phyloP scores from a whole-genome alignment of 2,888 invertebrate species.

The Ochropleura plecta region DNA sequence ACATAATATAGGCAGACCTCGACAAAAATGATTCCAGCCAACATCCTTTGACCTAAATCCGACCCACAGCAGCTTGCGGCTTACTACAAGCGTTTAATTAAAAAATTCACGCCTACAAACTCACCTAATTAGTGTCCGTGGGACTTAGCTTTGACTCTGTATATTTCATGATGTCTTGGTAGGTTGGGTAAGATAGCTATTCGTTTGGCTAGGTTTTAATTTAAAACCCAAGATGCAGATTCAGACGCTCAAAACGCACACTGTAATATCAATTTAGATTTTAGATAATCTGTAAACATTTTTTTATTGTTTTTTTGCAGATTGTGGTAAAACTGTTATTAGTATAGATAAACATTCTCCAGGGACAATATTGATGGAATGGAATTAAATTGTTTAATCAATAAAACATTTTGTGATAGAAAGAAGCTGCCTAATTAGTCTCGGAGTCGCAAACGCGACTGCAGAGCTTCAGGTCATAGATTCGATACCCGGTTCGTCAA shows the following conservation, averaged over 20 bases:
- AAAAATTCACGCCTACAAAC: slow-evolving; percentile 67
- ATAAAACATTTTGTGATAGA: no score
- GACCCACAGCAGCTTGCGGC: slow-evolving; percentile 48
- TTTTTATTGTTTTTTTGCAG: no score
- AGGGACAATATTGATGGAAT: no score
- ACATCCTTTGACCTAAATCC: slow-evolving; percentile 62
- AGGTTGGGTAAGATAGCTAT: slow-evolving; percentile 7
- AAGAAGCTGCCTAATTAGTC: no score
- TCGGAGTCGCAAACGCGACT: no score
- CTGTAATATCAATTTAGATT: no score
- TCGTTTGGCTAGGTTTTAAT: not conserved
- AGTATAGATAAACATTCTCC: no score
- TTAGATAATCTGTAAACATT: not conserved
- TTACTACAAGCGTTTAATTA: slow-evolving; percentile 69
- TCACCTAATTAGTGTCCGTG: slow-evolving; percentile 62
- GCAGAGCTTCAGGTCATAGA: no score
- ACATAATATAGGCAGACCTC: slow-evolving; percentile 22
- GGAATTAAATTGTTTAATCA: no score
- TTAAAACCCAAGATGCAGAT: not conserved
- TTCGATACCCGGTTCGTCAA: no score
- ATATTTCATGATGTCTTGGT: slow-evolving; percentile 51
- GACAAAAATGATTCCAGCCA: slow-evolving; percentile 56
- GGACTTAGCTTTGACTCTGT: slow-evolving; percentile 58
- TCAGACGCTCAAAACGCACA: not conserved
- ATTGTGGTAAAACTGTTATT: no score